Evolutionary conservation across 2,888 invertebrate species (phyloP), one percentile per base, ranked within the genome.

Genomic region (Spatulosminthurus flaviceps): DNA sequence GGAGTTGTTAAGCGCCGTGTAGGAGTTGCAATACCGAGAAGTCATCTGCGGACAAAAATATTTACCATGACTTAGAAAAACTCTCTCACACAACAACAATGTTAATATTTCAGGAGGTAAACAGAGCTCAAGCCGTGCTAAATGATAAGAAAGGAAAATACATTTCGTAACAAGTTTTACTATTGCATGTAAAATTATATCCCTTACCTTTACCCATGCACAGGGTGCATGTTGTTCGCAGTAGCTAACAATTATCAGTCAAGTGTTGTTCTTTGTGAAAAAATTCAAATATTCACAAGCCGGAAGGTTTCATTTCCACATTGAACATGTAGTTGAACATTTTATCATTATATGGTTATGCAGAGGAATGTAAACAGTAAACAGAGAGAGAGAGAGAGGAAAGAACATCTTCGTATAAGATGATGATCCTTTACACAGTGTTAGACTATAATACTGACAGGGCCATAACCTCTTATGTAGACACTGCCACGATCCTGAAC

Each of bases 231-330:
- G 51, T 51, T 13, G 41, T 13, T 41, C 5, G 7, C 51, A 51
- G 4, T 7, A 7, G 34, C 9, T 34, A 34, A 34, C 34, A 34
- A 34, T 34, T 9, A 34, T 9, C 9, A 9, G 5, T 34, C 51
- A 1, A 9, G 9, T 51, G 7, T n/a, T 51, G 51, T 19, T 51
- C 51, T 13, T 13, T 51, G 51, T 2, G 1, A 19, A 51, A 51
- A 13, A 51, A 19, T n/a, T n/a, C n/a, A n/a, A n/a, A n/a, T n/a
- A n/a, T n/a, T n/a, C n/a, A 51, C 51, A 51, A 51, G 7, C 5
- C 51, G 51, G 51, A 51, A 51, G 51, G 51, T 51, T 51, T 2
- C 51, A 51, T 51, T 51, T 51, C 51, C 16, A n/a, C 51, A 34
- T 34, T 7, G 5, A 34, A 9, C 51, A 13, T 51, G 2, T 51